Evolutionary conservation across 2,888 invertebrate genomes (phyloP).

Genomic region (Hololepta plana): DNA sequence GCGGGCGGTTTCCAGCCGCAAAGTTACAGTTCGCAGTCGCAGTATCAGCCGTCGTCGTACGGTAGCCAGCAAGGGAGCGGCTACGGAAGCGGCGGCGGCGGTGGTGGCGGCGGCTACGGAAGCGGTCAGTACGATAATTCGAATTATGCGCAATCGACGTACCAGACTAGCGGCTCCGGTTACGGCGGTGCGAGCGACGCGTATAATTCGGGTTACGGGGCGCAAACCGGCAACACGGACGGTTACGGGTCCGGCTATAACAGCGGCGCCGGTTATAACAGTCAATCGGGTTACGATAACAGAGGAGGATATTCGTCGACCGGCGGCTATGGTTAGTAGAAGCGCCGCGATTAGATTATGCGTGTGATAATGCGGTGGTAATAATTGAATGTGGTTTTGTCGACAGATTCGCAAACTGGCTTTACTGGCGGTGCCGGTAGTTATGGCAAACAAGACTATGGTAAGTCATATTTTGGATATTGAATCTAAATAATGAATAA

Average conservation of each 20-base stretch:
- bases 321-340: constrained; percentile 10
- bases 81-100: constrained; percentile 8
- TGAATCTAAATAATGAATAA: too few relatives aligned
- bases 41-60: constrained; percentile 8
- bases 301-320: constrained; percentile 10
- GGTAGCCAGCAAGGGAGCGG: constrained; percentile 7
- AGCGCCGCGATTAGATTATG: too few relatives aligned
- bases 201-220: constrained; percentile 10
- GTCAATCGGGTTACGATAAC: constrained; percentile 10
- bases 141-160: constrained; percentile 6
- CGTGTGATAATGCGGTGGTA: too few relatives aligned
- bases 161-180: constrained; percentile 8
- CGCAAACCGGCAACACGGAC: too few relatives aligned
- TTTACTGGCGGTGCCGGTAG: constrained; percentile 5
- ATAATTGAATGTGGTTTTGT: too few relatives aligned
- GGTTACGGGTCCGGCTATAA: constrained; percentile 4
- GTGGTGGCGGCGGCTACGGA: constrained; percentile 7
- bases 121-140: constrained; percentile 8
- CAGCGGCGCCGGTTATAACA: constrained; percentile 8
- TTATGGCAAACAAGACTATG: constrained; percentile 11
- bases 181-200: constrained; percentile 9
- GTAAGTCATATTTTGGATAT: constrained; percentile 7
- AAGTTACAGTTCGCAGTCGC: constrained; percentile 6
- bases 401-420: too few relatives aligned
- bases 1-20: background rate